Evolutionary conservation across 1,140 invertebrate genomes (phyloP), one percentile per base, ranked within the genome.

Genomic region (Aphelenchoides fujianensis): DNA sequence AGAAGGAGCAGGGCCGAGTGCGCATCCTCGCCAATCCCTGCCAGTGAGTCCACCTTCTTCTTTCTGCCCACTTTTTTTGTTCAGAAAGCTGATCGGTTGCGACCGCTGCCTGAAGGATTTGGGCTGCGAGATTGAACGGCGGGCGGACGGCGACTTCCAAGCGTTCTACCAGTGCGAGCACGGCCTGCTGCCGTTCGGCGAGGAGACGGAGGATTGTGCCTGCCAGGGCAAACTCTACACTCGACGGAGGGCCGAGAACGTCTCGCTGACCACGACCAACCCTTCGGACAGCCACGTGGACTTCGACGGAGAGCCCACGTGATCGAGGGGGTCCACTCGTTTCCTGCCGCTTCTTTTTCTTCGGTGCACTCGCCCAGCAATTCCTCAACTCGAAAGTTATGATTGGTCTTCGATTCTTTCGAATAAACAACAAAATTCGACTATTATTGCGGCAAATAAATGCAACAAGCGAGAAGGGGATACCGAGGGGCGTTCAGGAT

Each of bases 81-180:
- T 76, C 37, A 82, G 80, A 36, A 83, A 83, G 57, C 54, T 83
- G 62, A 69, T 83, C 32, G 82, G 82, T 7, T 83, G 82, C 72
- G 82, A 83, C 52, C 53, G 80, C 5, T 83, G 82, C 66, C 57
- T 83, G 23, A 71, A 74, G 19, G 76, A 82, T 30, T 70, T 81
- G 30, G 79, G 62, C 19, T 83, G 82, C 66, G 82, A 84, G 66
- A 69, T 83, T 23, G 84, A 82, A 27, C 36, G 54, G n/a, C 63
- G 72, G 5, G 68, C 61, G 16, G 48, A 70, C 16, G 69, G 36
- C 27, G 69, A 76, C n/a, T 73, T 74, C 23, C 72, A 75, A 35
- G 82, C 82, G 1, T 83, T 80, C 68, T 80, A 82, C 63, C 78
- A 83, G 61, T 83, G 81, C 52, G 72, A 80, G 5, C 79, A 84